Conservation (phyloP, 2,113 vertebrate species). For the Lepisosteus oculatus region DNA sequence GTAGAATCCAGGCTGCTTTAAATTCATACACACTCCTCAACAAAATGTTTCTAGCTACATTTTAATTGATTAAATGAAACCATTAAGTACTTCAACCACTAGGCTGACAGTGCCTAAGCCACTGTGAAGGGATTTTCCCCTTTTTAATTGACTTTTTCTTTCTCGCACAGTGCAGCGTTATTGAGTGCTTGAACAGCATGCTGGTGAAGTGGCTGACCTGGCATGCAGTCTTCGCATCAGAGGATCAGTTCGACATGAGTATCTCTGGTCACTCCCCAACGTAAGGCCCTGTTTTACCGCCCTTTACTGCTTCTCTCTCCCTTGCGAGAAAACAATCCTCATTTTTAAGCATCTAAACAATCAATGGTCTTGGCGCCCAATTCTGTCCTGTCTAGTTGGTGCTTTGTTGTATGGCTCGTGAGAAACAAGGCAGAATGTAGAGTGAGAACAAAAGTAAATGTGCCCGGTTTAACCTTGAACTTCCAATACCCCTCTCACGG, state of each 20-base stretch:
- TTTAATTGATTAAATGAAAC: background rate
- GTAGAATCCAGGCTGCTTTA: background rate
- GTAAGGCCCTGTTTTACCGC: conserved; percentile 47
- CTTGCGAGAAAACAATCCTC: background rate
- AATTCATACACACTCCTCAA: no score
- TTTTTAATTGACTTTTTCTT: background rate
- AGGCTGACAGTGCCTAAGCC: background rate
- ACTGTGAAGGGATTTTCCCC: background rate
- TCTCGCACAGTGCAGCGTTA: conserved; percentile 73
- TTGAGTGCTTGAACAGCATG: conserved; percentile 81
- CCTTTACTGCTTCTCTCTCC: background rate
- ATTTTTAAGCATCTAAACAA: no score
- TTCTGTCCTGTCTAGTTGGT: no score
- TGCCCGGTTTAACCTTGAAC: no score
- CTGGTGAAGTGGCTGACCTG: conserved; percentile 85
- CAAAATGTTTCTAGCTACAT: no score
- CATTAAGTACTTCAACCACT: background rate
- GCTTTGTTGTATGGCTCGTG: no score
- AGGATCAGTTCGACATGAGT: conserved; percentile 59
- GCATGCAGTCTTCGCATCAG: conserved; percentile 58
- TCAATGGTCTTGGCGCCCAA: no score
- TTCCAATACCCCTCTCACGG: no score
- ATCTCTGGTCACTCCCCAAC: conserved; percentile 62
- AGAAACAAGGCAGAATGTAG: no score
- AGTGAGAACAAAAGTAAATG: no score